Base-by-base conservation (phyloP, 2,888 invertebrate species). In the Drosophila demipolita region DNA sequence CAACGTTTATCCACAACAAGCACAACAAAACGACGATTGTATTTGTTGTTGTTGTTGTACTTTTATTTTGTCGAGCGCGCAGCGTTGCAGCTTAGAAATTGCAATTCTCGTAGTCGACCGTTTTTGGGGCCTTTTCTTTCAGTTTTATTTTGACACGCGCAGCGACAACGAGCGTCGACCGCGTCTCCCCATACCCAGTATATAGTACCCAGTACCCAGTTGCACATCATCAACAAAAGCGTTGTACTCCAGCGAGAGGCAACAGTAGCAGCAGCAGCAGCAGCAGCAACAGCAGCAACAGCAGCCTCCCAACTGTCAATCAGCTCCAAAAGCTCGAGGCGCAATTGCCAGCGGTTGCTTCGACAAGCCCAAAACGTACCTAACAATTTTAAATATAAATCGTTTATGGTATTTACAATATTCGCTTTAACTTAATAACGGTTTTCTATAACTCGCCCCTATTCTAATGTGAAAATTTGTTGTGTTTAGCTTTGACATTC, bases 81-180 rank as follows among this genome's bases (percentile, higher is more conserved):
- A 62, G 38, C 58, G 68, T 32, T 58, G 68, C 73, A 78, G 91
- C 91, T 91, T 89, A 83, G 90, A 87, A 89, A 83, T 75, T 80
- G 82, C 82, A 82, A 49, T 89, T 77, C 77, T 84, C 89, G 73
- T 60, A 66, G 77, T 65, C 55, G 59, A 66, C 66, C 58, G 75
- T 75, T 76, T 78, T 78, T 69, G 81, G 78, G 77, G 73, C 66
- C 61, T 80, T 78, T 80, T 80, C 77, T 73, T 89, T 88, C 83
- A 87, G 90, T 90, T 87, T 80, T 73, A 78, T 80, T 81, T 81
- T 81, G 82, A 81, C 82, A 82, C 79, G 87, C 87, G 89, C 87
- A 72, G 70, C 84, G 85, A 55, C 75, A 85, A 66, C 80, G 80
- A 82, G 86, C 72, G 75, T 58, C 60, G 36, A 57, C 52, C 75